Percentiles rank a stretch among this genome's conserved stretches.
Evolutionary conservation across 2,888 invertebrate genomes (phyloP).

Genomic region (Drosophila kanekoi): DNA sequence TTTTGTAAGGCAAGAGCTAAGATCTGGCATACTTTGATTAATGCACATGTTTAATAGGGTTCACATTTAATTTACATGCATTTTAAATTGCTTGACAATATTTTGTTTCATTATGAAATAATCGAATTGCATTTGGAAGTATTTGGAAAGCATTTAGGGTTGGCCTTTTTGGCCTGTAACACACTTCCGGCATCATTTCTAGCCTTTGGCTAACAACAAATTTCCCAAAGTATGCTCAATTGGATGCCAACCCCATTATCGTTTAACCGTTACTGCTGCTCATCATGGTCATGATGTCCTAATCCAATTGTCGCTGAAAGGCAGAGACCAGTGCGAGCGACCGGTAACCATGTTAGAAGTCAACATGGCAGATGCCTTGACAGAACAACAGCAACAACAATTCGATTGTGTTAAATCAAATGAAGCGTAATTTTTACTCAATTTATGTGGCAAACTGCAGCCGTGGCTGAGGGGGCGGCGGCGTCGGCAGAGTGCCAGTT

Average conservation of each 20-base stretch:
- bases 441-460: constrained; percentile 62
- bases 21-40: too few relatives aligned
- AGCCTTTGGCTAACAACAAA: constrained; percentile 15
- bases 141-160: too few relatives aligned
- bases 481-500: constrained; percentile 33
- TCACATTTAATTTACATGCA: too few relatives aligned
- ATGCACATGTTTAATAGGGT: too few relatives aligned
- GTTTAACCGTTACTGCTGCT: constrained; percentile 13
- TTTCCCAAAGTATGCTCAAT: constrained; percentile 42
- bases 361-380: constrained; percentile 54
- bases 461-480: background rate
- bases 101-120: too few relatives aligned
- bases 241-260: constrained; percentile 38
- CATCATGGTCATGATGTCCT: constrained; percentile 55
- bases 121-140: too few relatives aligned
- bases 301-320: constrained; percentile 72
- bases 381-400: constrained; percentile 33
- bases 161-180: too few relatives aligned
- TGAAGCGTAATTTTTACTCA: constrained; percentile 80
- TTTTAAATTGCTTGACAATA: too few relatives aligned
- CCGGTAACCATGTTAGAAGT: constrained; percentile 35
- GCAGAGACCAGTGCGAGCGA: constrained; percentile 22
- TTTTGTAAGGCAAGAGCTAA: too few relatives aligned
- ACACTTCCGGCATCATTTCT: background rate
- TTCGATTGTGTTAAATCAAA: constrained; percentile 79